These are phyloP conservation scores for Eupeodes corollae DNA, from an alignment of 1,140 invertebrate genomes.

Conservation along the genomic window DNA sequence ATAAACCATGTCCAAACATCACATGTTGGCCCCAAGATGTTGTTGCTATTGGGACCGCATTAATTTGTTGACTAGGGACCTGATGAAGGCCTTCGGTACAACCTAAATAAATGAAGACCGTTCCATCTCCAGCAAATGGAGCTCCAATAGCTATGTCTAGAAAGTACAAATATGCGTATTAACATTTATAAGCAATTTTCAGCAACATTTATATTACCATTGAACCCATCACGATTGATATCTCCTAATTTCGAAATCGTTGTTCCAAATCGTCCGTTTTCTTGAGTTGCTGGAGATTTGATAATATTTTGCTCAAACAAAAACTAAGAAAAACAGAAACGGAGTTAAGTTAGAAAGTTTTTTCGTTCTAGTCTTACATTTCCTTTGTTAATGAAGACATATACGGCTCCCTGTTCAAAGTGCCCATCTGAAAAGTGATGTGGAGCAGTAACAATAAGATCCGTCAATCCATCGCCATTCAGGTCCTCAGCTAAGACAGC, in stretches of 20 bases:
- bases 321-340: too few species aligned
- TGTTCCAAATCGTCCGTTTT: conserved; percentile 46
- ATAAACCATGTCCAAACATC: conserved; percentile 48
- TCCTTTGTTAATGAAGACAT: conserved; percentile 43
- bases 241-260: conserved; percentile 49
- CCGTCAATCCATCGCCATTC: conserved; percentile 55
- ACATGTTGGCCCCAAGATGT: conserved; percentile 19
- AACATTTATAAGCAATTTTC: background rate
- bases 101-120: conserved; percentile 55
- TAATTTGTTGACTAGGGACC: conserved; percentile 40
- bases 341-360: too few species aligned
- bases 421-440: conserved; percentile 42
- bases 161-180: conserved; percentile 8
- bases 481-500: conserved; percentile 55
- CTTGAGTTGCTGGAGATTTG: conserved; percentile 15
- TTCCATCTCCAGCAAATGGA: conserved; percentile 51
- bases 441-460: conserved; percentile 76
- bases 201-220: conserved; percentile 41
- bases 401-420: conserved; percentile 48
- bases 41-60: conserved; percentile 20
- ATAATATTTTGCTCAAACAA: conserved; percentile 26
- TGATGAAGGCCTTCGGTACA: conserved; percentile 41
- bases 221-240: conserved; percentile 52
- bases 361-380: too few species aligned
- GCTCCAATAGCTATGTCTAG: conserved; percentile 55